Evolutionary conservation across 2,113 vertebrate genomes (phyloP), one percentile per base, ranked within the genome.

Genomic region (Glaucomys volans): DNA sequence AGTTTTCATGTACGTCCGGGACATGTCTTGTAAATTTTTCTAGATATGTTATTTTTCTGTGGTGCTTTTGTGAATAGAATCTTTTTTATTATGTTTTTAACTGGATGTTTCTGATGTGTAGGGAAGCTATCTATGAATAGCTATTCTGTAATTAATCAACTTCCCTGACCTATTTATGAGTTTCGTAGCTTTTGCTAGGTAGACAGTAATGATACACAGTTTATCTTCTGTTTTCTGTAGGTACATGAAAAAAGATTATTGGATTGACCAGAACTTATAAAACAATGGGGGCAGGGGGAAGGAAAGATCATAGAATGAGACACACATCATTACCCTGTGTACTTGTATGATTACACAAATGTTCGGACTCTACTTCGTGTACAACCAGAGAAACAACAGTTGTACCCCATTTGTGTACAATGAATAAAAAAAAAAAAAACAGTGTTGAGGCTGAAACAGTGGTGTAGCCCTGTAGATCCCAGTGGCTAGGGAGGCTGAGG

Each of bases 21-120:
- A 20, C 11, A 82, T 93, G 75, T 85, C 54, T 74, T 87, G 7
- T 83, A 40, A 95, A 11, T 2, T 66, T 92, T 86, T 62, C 35
- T 79, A 84, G 50, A 44, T 59, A 30, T 20, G 24, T 74, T 95
- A 44, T 69, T 77, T 96, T 93, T 76, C 62, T 62, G 14, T 84
- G 9, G 72, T 87, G 81, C 37, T 95, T 85, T 82, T 91, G 50
- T 89, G 37, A 95, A 37, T 67, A 80, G 50, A 47, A 35, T 89
- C 8, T 40, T 59, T 95, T 59, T 91, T 44, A 40, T 35, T 42
- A 47, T 79, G 52, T 89, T 96, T 95, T 91, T 79, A 91, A 62
- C 47, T 74, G 54, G 14, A 50, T 88, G 30, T 52, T 84, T 88
- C 67, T 74, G 76, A 30, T 81, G 30, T 47, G 4, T 40, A 87